Evolutionary conservation across 2,888 invertebrate genomes (phyloP).

Genomic region (Athalia circularis): DNA sequence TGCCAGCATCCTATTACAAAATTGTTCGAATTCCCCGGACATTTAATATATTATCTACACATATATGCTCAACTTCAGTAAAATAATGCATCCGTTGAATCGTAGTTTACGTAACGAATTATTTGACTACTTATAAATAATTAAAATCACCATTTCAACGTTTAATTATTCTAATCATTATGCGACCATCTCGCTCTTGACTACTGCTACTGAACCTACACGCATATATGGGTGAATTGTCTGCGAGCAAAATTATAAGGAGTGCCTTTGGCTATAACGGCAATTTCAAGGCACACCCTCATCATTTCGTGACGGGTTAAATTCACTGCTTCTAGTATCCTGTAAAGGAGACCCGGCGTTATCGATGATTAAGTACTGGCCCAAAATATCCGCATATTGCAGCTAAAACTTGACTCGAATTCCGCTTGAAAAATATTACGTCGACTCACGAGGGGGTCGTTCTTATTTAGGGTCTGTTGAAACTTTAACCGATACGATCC

Average conservation of each 20-base stretch:
- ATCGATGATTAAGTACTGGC: neutral
- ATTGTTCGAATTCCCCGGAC: neutral
- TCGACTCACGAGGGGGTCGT: too few relatives aligned
- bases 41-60: neutral
- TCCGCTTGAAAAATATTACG: too few relatives aligned
- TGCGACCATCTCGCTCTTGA: neutral
- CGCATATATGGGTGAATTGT: too few relatives aligned
- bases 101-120: neutral
- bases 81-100: neutral
- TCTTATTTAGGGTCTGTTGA: too few relatives aligned
- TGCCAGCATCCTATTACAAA: neutral
- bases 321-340: neutral
- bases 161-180: constrained; percentile 16
- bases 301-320: constrained; percentile 12
- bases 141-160: neutral
- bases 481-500: too few relatives aligned
- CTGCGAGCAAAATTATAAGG: neutral
- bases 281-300: constrained; percentile 13
- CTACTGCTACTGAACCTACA: constrained; percentile 2
- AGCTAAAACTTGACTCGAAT: too few relatives aligned
- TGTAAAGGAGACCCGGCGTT: neutral
- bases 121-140: constrained; percentile 5
- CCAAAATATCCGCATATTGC: too few relatives aligned
- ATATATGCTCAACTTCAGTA: neutral
- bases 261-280: neutral